phyloP scores from a whole-genome alignment of 2,113 vertebrate genomes.

The Eulemur rufifrons region DNA sequence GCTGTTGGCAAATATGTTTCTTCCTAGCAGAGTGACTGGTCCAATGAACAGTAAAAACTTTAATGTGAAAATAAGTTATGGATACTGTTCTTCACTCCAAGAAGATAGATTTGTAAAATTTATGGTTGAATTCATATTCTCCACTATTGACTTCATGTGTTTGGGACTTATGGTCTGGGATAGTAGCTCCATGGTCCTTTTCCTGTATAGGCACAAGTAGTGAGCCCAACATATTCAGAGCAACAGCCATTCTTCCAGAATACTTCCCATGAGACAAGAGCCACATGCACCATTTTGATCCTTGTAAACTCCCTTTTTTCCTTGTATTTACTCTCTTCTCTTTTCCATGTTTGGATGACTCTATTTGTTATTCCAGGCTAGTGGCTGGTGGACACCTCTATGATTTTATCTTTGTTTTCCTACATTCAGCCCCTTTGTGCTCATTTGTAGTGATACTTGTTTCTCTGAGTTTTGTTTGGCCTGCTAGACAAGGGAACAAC shows the following conservation, averaged over 20 bases:
- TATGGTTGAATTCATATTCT: neutral
- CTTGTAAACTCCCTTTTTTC: neutral
- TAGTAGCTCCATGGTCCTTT: neutral
- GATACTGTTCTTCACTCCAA: neutral
- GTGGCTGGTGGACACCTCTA: neutral
- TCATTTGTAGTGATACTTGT: neutral
- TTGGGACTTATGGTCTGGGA: neutral
- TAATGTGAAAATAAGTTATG: neutral
- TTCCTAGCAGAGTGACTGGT: neutral
- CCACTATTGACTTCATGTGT: neutral
- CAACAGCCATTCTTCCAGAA: neutral
- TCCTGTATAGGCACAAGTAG: neutral
- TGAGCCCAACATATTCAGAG: neutral
- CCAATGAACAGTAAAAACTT: neutral
- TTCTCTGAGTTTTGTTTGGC: neutral
- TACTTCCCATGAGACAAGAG: neutral
- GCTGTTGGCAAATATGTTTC: neutral
- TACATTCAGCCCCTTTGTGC: neutral
- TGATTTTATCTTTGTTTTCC: neutral
- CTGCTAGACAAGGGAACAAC: neutral
- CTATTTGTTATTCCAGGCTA: neutral
- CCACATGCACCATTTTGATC: neutral
- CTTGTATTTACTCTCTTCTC: neutral
- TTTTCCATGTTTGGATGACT: neutral
- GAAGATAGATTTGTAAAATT: accelerated